Base-by-base conservation (phyloP, 2,888 invertebrate species). In the Labia minor region DNA sequence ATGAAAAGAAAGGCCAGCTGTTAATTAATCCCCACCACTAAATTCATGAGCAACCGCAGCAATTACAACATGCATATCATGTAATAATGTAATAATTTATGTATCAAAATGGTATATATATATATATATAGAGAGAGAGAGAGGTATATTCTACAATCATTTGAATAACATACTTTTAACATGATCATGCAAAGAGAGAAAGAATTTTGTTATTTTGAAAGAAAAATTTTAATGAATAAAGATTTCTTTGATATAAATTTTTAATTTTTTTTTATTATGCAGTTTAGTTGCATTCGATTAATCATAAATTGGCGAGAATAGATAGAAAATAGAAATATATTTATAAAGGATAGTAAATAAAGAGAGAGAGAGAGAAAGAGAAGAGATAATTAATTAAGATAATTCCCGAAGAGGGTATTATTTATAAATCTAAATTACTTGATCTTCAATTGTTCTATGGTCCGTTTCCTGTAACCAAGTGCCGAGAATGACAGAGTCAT, bases 381-480 rank as follows among this genome's bases (percentile, higher is more conserved):
- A n/a, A n/a, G n/a, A n/a, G n/a, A n/a, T n/a, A n/a, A n/a, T n/a
- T n/a, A n/a, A n/a, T n/a, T n/a, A n/a, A n/a, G n/a, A n/a, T n/a
- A n/a, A n/a, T n/a, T n/a, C n/a, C n/a, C n/a, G n/a, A n/a, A n/a
- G n/a, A n/a, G n/a, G n/a, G n/a, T n/a, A n/a, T n/a, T n/a, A n/a
- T n/a, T n/a, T n/a, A n/a, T n/a, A n/a, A n/a, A n/a, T n/a, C n/a
- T 16, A 18, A n/a, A 19, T 18, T 79, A 96, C 96, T 87, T 97
- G 97, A 80, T 97, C 96, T 79, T 98, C 98, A 71, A 98, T 94
- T 63, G 90, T 90, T 69, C 93, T 88, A 77, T 98, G 96, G 77
- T 97, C 96, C 0, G 95, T 95, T 76, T 97, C 95, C 76, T 95
- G 93, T 61, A 96, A 83, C 92, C 95, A 95, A 65, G 94, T 93